phyloP scores from a whole-genome alignment of 2,113 vertebrate genomes.

The Etia nguti region DNA sequence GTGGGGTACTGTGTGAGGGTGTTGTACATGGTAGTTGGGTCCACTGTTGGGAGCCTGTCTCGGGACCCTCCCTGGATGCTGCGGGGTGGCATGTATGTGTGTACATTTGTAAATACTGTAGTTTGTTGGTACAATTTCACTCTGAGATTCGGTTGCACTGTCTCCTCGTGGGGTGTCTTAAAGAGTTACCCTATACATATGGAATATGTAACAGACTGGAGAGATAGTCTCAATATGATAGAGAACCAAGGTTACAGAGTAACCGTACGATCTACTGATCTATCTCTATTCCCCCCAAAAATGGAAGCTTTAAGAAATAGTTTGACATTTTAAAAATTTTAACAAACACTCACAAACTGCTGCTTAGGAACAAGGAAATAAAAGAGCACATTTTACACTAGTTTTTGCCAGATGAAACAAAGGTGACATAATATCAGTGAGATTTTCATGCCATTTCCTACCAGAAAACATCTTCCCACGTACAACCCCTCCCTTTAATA shows the following conservation, averaged over 20 bases:
- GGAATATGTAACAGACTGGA: not conserved
- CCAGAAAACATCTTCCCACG: not conserved
- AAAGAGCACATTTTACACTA: not conserved
- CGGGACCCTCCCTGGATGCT: not conserved
- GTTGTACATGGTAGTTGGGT: not conserved
- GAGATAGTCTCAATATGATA: not conserved
- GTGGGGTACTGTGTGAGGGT: not conserved
- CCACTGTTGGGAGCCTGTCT: not conserved
- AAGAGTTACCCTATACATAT: not conserved
- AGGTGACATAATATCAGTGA: not conserved
- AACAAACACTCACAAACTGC: not conserved
- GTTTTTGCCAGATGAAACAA: not conserved
- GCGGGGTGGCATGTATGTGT: not conserved
- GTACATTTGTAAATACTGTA: not conserved
- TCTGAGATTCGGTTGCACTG: accelerated
- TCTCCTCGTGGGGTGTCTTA: accelerated
- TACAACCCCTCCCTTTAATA: not conserved
- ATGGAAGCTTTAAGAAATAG: too few species aligned
- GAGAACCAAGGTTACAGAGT: not conserved
- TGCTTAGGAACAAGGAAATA: not conserved
- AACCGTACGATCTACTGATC: not conserved
- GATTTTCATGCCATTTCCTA: not conserved
- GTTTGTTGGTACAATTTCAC: not conserved
- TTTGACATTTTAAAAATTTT: not conserved
- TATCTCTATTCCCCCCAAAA: accelerated